Base-by-base conservation (phyloP, 2,888 invertebrate genomes). In the Caenorhabditis becei region DNA sequence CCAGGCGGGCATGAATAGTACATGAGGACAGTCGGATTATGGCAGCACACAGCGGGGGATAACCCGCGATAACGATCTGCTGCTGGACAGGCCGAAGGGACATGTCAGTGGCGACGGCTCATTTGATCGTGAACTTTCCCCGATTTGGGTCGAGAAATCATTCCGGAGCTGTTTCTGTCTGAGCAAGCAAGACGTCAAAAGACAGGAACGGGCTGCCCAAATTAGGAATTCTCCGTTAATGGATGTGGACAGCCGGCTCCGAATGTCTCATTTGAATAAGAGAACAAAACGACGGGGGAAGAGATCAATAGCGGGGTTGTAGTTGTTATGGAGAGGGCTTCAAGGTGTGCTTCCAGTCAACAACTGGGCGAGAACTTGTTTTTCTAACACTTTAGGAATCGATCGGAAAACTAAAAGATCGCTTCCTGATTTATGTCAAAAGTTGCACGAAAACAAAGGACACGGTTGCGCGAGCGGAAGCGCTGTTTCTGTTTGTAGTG, bases 31-130 rank as follows among this genome's bases (percentile, higher is more conserved):
- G 65, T 35, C 56, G 58, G 63, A 72, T 72, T 63, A 74, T 66
- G 63, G 56, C 56, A 49, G 74, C 74, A 66, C 74, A 74, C 74
- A 74, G 74, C 74, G 59, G 74, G n/a, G n/a, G 74, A 74, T 58
- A 74, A 59, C 65, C 74, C 47, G 47, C 72, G 72, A 74, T 74
- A 74, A 74, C 58, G 74, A 74, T 74, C 66, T 56, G 65, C 47
- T 32, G 63, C 8, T 5, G 16, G 16, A 32, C 26, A 26, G 26
- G 26, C 18, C 44, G 66, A 41, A 14, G 5, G 20, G 26, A 5
- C 32, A 16, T 41, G 47, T 62, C 44, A 47, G 26, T 37, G 23
- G 35, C n/a, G 58, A 23, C 59, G 23, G 41, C 53, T 53, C 26
- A 24, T 4, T 53, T 24, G 5, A 7, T 8, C 16, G 16, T 10